Percentiles rank a stretch among this genome's conserved stretches.
Conservation (phyloP, 2,888 invertebrate species). For the Pseudoips prasinana region DNA sequence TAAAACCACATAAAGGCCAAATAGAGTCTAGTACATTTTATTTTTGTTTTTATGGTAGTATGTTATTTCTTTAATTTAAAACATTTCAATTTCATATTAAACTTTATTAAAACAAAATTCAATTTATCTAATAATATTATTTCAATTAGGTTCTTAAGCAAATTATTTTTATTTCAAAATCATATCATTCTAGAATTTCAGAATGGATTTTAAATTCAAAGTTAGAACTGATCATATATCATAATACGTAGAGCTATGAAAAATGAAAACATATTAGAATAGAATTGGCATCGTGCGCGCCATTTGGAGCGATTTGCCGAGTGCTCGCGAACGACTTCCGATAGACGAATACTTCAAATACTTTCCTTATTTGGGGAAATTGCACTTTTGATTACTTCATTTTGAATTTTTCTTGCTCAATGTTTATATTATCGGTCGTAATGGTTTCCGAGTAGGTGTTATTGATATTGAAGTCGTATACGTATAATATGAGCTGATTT, state of each 20-base stretch:
- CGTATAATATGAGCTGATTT: too few relatives aligned
- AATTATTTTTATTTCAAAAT: too few relatives aligned
- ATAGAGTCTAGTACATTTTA: too few relatives aligned
- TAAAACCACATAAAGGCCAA: too few relatives aligned
- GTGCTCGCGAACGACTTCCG: conserved; percentile 58
- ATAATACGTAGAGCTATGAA: conserved; percentile 34
- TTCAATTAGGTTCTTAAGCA: too few relatives aligned
- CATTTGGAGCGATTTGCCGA: conserved; percentile 56
- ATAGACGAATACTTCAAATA: conserved; percentile 54
- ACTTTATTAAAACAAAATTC: too few relatives aligned
- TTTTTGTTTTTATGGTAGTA: too few relatives aligned
- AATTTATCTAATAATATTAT: too few relatives aligned
- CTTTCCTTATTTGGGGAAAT: conserved; percentile 56
- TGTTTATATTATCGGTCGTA: conserved; percentile 14
- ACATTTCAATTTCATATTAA: too few relatives aligned
- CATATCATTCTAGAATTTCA: too few relatives aligned
- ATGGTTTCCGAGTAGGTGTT: conserved; percentile 1
- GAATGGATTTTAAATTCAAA: conserved; percentile 13
- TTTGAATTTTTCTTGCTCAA: conserved; percentile 35
- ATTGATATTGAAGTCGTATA: conserved; percentile 9
- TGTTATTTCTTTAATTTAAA: too few relatives aligned
- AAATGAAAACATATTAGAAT: conserved; percentile 43
- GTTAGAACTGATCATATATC: conserved; percentile 26
- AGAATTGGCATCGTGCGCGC: conserved; percentile 51
- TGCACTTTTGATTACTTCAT: conserved; percentile 57